Base-by-base conservation (phyloP, 2,113 vertebrate species). In the Benthochromis sp. region DNA sequence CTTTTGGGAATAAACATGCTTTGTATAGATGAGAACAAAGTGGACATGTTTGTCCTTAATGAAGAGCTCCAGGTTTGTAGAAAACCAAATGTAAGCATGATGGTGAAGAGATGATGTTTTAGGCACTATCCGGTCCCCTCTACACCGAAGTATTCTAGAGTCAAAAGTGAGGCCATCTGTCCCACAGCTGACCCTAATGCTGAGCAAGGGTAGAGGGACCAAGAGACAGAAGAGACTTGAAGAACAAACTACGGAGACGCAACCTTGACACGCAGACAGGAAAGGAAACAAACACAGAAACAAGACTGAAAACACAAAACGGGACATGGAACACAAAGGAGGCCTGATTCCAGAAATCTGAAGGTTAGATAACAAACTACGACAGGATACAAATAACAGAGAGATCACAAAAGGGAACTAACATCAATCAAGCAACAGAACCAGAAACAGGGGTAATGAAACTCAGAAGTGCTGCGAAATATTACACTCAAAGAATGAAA, bases 121-220 rank as follows among this genome's bases (percentile, higher is more conserved):
- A 53, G 1, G 0, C 19, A 53, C 9, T 53, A 53, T 53, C 17
- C 5, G 5, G 50, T 53, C 3, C 50, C 5, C 50, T 10, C 52
- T 53, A 53, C 0, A 53, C 9, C 52, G 3, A 53, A 53, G 52
- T 4, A 6, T 53, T 53, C 19, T 21, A 6, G 52, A 53, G 52
- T 53, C 52, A 21, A 53, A 53, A 11, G 52, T 53, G 52, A 53
- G 52, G 52, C 52, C 52, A 53, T 53, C 52, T 53, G 52, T 53
- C 52, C 52, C 9, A 53, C 3, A 4, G 0, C 53, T 54, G 6
- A 54, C 53, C 53, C n/a, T 1, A 54, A 54, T 0, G 1, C 53
- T 24, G 53, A 54, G 4, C 53, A 24, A 54, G 53, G 10, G 10
- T 54, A 12, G 6, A 54, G 0, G 53, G 53, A 54, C n/a, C 53